Evolutionary conservation across 1,140 invertebrate genomes (phyloP), one percentile per base, ranked within the genome.

Genomic region (Drosophila santomea): DNA sequence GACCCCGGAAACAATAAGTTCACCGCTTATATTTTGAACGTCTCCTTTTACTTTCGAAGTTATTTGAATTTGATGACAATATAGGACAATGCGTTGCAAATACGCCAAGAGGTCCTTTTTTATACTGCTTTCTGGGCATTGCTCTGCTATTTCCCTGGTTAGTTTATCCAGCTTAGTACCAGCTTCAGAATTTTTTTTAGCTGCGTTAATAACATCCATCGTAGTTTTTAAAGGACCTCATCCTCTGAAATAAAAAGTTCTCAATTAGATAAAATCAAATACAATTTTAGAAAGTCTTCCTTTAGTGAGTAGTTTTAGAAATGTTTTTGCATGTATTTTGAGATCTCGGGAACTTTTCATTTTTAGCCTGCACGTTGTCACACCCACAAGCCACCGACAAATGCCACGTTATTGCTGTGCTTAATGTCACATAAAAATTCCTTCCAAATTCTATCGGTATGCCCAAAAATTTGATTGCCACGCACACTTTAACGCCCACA

Each of bases 201-300:
- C 99, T 0, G 98, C 98, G 93, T 98, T 99, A 74, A 99, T 99
- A 0, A 99, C 98, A 93, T 99, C 99, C 98, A 99, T 99, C 0
- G 99, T 99, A 2, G 98, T 99, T 93, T 99, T 99, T 32, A 99
- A 93, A 2, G 98, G 98, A 17, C 99, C 99, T 66, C 98, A 96
- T 25, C 99, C 99, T 83, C 97, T 97, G 81, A 36, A 93, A 81
- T 35, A 14, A 38, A 39, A 39, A 39, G 14, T 1, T 7, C 28
- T 7, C 28, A 28, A 12, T 12, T 38, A 1, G 6, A 8, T 38
- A 38, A 12, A 38, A 38, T 38, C 11, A 32, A 32, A 32, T 8
- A 32, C 5, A 6, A 28, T 28, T 28, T 28, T 28, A 28, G 6
- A 28, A 5, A 28, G 25, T 6, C 5, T 6, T 6, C 25, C 6